Base-by-base conservation (phyloP, 2,888 invertebrate genomes). In the Autographa pulchrina region DNA sequence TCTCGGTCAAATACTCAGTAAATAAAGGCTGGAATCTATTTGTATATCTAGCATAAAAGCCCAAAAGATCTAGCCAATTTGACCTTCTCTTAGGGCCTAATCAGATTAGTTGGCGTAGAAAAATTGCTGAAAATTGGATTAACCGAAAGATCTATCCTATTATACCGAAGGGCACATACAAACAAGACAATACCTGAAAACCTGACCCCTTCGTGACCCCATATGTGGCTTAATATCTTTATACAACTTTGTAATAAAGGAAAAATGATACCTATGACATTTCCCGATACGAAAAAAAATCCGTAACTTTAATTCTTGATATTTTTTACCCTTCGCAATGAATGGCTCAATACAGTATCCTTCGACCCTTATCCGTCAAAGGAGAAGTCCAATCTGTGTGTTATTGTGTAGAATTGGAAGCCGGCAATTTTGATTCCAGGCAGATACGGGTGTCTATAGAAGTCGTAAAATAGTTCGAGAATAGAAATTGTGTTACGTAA, bases 281-380 rank as follows among this genome's bases (percentile, higher is more conserved):
- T 65, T 63, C 38, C 52, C 9, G 60, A 75, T 68, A 13, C 52
- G 9, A 18, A 25, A 66, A 43, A 43, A 72, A 58, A 32, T 43
- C 31, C 48, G 35, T 63, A 77, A 71, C 60, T 59, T 38, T 32
- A 68, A 48, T 20, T 70, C 62, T 54, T 71, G 65, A 74, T 70
- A 72, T 74, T 72, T 71, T 78, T 77, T 75, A 75, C 77, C 75
- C 69, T 70, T 59, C 54, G 16, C 63, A 65, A 25, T 77, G 83
- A 84, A 77, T 77, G 67, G 65, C 67, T 70, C 69, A 79, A 82
- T 84, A 82, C 75, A 59, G 75, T 77, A 70, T 70, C 73, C 48
- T 66, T 63, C 62, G 70, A 65, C 74, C 78, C 72, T 74, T 76
- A 77, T 84, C 68, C 72, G 64, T 74, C 83, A 77, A 84, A 73